A percentile compares a stretch with the other conserved stretches of the same genome.
phyloP scores from a whole-genome alignment of 2,797 vertebrate species.

The Spondyliosoma cantharus region DNA sequence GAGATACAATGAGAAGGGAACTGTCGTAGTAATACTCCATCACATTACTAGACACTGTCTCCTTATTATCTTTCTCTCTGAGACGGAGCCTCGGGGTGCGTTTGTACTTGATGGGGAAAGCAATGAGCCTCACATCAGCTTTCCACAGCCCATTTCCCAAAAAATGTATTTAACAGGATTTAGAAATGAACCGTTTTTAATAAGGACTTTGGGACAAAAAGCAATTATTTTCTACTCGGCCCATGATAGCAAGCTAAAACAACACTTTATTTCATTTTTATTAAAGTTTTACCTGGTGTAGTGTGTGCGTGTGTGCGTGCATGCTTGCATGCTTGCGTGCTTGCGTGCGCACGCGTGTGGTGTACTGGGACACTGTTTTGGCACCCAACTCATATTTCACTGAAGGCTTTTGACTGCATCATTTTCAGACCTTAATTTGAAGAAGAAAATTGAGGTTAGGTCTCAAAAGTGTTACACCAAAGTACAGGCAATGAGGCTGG shows the following conservation, averaged over 20 bases:
- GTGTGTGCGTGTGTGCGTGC: background rate
- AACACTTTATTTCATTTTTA: background rate
- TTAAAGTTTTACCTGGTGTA: background rate
- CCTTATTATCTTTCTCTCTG: constrained; percentile 51
- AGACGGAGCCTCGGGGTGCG: constrained; percentile 50
- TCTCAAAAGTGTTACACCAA: constrained; percentile 18
- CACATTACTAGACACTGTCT: constrained; percentile 50
- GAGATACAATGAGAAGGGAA: constrained; percentile 25
- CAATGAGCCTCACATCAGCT: constrained; percentile 64
- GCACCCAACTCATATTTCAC: background rate
- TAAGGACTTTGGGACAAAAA: constrained; percentile 21
- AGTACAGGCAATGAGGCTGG: constrained; percentile 22
- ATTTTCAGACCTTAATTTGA: constrained; percentile 32
- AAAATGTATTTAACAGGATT: constrained; percentile 59
- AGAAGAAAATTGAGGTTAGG: constrained; percentile 30
- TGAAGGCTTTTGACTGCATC: constrained; percentile 3
- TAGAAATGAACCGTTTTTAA: constrained; percentile 52
- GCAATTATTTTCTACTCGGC: constrained; percentile 1
- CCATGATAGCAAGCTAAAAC: background rate
- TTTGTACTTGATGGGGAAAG: constrained; percentile 56
- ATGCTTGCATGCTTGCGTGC: no score
- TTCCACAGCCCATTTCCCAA: constrained; percentile 65
- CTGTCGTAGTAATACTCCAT: constrained; percentile 21
- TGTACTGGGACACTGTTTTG: constrained; percentile 1
- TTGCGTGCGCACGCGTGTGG: background rate